Percentiles rank a stretch among this genome's conserved stretches.
Evolutionary conservation across 1,140 invertebrate species (phyloP).

Genomic region (Oedothorax gibbosus): DNA sequence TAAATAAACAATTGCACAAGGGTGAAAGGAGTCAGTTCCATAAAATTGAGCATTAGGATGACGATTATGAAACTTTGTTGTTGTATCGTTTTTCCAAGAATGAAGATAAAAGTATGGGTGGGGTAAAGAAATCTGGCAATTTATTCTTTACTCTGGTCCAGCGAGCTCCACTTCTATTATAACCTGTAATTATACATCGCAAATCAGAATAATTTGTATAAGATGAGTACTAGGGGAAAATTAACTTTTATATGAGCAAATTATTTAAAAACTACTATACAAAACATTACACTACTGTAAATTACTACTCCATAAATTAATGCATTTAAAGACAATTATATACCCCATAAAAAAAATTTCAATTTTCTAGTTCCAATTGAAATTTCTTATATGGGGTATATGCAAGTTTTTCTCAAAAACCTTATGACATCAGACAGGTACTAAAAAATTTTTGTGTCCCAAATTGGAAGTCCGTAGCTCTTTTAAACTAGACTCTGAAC

Average conservation of each 20-base stretch:
- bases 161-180: constrained; percentile 42
- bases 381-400: too few relatives aligned
- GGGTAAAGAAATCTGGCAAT: constrained; percentile 7
- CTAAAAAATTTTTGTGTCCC: too few relatives aligned
- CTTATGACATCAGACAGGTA: too few relatives aligned
- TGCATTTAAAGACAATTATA: neutral
- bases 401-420: too few relatives aligned
- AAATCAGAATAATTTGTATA: neutral
- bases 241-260: neutral
- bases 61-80: neutral
- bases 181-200: constrained; percentile 5
- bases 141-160: constrained; percentile 55
- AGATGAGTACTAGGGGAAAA: neutral
- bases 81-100: constrained; percentile 37
- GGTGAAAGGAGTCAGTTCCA: neutral
- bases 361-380: too few relatives aligned
- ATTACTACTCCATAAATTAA: neutral
- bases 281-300: neutral
- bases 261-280: neutral
- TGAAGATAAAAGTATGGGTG: constrained; percentile 37
- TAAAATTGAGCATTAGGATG: neutral
- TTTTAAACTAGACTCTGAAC: too few relatives aligned
- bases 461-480: too few relatives aligned
- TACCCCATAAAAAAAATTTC: too few relatives aligned
- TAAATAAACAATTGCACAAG: neutral